phyloP scores from a whole-genome alignment of 2,113 vertebrate species.

The Campylomormyrus numenius region DNA sequence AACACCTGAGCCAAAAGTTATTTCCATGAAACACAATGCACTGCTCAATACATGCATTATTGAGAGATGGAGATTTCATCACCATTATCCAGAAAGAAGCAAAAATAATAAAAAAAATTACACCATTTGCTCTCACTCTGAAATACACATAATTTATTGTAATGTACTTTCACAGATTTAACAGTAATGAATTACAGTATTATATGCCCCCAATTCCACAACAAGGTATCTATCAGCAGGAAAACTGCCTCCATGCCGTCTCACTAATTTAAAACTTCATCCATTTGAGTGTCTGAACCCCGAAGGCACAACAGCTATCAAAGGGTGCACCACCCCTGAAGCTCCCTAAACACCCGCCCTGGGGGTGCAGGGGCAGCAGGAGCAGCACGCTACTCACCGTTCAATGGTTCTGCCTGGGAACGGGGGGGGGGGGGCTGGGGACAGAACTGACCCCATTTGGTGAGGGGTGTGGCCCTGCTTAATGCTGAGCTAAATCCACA shows the following conservation, averaged over 20 bases:
- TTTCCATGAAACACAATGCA: neutral
- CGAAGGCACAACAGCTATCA: neutral
- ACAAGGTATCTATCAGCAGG: neutral
- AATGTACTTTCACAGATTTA: neutral
- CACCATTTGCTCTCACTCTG: neutral
- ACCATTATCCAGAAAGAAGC: neutral
- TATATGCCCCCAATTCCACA: neutral
- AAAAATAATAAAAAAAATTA: neutral
- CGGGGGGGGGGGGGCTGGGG: neutral
- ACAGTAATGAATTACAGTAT: neutral
- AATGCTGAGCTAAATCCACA: conserved; percentile 17
- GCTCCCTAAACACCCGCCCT: neutral
- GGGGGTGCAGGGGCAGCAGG: neutral
- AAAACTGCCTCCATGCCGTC: neutral
- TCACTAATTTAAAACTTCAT: neutral
- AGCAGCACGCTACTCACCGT: neutral
- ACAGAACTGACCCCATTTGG: neutral
- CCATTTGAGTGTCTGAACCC: neutral
- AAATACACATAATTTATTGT: neutral
- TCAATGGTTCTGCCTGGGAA: neutral
- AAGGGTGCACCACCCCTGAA: neutral
- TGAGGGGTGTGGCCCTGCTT: neutral
- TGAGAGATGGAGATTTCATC: neutral
- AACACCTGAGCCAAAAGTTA: neutral
- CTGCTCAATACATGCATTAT: neutral